Evolutionary conservation across 2,888 invertebrate genomes (phyloP).

Genomic region (Euclidia mi): DNA sequence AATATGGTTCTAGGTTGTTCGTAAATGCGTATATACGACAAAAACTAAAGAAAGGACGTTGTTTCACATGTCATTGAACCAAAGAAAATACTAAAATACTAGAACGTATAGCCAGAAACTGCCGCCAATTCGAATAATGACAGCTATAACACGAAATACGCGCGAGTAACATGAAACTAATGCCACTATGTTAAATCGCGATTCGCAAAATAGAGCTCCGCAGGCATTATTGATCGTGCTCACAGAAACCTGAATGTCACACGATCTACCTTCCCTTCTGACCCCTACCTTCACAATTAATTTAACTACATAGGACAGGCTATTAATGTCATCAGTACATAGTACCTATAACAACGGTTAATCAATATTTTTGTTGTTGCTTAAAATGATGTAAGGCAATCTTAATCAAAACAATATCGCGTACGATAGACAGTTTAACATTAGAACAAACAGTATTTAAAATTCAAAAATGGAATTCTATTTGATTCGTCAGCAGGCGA

Average conservation of each 20-base stretch:
- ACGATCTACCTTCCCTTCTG: constrained; percentile 38
- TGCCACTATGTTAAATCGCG: constrained; percentile 35
- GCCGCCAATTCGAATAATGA: constrained; percentile 24
- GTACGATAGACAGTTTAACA: constrained; percentile 40
- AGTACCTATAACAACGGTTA: constrained; percentile 1
- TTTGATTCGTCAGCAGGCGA: constrained; percentile 39
- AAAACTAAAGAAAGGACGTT: constrained; percentile 6
- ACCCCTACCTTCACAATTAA: constrained; percentile 34
- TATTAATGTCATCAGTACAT: constrained; percentile 6
- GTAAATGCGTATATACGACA: constrained; percentile 9
- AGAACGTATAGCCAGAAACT: constrained; percentile 21
- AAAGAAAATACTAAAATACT: constrained; percentile 24
- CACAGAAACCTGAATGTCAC: constrained; percentile 48
- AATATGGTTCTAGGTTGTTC: constrained; percentile 5
- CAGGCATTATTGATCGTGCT: constrained; percentile 45
- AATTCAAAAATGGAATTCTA: constrained; percentile 54
- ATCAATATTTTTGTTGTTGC: constrained; percentile 6
- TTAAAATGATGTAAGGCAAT: no score
- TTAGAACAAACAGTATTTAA: constrained; percentile 41
- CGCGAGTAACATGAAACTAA: constrained; percentile 30
- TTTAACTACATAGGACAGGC: constrained; percentile 11
- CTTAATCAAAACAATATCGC: not conserved
- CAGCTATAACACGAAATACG: constrained; percentile 36
- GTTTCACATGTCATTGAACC: constrained; percentile 7
- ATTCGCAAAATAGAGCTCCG: constrained; percentile 47